Percentiles rank a stretch among this genome's conserved stretches.
Conservation (phyloP, 2,888 invertebrate species). For the Zele albiditarsus region DNA sequence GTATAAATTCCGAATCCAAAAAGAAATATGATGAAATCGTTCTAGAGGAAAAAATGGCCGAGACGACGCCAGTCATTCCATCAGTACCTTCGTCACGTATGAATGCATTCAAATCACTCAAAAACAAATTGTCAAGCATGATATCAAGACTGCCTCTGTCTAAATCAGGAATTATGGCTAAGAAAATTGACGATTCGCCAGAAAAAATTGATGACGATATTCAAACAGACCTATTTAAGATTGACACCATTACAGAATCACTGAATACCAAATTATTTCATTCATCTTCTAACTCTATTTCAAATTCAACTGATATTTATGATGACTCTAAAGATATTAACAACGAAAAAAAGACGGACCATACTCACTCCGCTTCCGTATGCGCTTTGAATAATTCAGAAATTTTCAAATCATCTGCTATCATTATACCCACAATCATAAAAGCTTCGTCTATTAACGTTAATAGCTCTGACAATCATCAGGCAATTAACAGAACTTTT, state of each 20-base stretch:
- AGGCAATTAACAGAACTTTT: conserved; percentile 13
- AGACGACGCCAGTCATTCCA: conserved; percentile 23
- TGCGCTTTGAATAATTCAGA: conserved; percentile 21
- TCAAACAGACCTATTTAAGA: neutral
- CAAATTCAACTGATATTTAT: conserved; percentile 10
- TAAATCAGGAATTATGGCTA: conserved; percentile 42
- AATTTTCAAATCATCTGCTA: conserved; percentile 21
- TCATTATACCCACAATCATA: conserved; percentile 7
- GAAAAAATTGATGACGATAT: conserved; percentile 25
- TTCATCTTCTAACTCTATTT: conserved; percentile 24
- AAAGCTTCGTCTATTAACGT: neutral
- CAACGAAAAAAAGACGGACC: conserved; percentile 7
- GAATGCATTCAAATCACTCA: conserved; percentile 47
- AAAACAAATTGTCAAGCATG: conserved; percentile 50
- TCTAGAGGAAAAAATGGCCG: conserved; percentile 22
- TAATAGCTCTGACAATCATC: conserved; percentile 10
- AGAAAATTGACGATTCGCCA: conserved; percentile 32
- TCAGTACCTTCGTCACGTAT: conserved; percentile 42
- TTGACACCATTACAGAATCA: conserved; percentile 15
- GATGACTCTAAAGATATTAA: conserved; percentile 13
- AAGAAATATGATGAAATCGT: conserved; percentile 5
- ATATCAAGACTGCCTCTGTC: conserved; percentile 51
- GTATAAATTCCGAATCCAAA: conserved; percentile 22
- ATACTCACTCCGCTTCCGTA: neutral
- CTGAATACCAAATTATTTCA: conserved; percentile 41